A percentile compares a stretch with the other conserved stretches of the same genome.
These are phyloP conservation scores for Callinectes sapidus DNA, from an alignment of 2,888 invertebrate genomes.

Conservation along the genomic window DNA sequence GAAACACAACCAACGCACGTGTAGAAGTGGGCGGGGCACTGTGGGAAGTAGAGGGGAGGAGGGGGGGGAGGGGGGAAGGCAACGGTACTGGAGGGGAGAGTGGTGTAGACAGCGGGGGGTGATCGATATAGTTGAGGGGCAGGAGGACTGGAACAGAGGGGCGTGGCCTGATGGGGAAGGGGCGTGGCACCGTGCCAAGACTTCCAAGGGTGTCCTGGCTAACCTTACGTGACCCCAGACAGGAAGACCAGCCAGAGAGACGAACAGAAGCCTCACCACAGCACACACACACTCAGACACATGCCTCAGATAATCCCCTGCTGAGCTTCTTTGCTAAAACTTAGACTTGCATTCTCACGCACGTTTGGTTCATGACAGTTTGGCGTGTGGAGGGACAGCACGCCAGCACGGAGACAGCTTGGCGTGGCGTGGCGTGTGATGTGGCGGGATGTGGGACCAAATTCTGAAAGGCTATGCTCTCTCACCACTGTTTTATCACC, in stretches of 20 bases:
- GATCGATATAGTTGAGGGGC: background rate
- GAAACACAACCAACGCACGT: background rate
- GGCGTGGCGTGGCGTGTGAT: background rate
- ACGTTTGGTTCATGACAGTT: background rate
- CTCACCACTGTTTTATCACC: no score
- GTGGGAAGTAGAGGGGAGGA: background rate
- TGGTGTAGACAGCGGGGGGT: background rate
- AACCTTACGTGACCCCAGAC: constrained; percentile 12
- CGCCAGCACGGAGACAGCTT: background rate
- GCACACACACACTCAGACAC: background rate
- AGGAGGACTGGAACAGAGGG: background rate
- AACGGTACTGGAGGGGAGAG: background rate
- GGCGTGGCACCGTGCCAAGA: constrained; percentile 31
- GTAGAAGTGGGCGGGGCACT: constrained; percentile 24
- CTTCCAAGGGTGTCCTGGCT: constrained; percentile 28
- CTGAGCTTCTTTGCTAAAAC: background rate
- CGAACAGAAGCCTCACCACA: background rate
- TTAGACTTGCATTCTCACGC: background rate
- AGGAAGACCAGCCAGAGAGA: background rate
- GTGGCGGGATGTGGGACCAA: background rate
- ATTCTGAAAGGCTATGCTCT: no score
- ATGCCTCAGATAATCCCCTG: background rate
- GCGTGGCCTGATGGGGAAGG: background rate
- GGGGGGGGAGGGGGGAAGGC: background rate
- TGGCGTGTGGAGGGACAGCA: background rate